Percentiles rank a stretch among this genome's conserved stretches.
These are phyloP conservation scores for Chloroclystis v-ata DNA, from an alignment of 2,888 invertebrate species.

Conservation along the genomic window DNA sequence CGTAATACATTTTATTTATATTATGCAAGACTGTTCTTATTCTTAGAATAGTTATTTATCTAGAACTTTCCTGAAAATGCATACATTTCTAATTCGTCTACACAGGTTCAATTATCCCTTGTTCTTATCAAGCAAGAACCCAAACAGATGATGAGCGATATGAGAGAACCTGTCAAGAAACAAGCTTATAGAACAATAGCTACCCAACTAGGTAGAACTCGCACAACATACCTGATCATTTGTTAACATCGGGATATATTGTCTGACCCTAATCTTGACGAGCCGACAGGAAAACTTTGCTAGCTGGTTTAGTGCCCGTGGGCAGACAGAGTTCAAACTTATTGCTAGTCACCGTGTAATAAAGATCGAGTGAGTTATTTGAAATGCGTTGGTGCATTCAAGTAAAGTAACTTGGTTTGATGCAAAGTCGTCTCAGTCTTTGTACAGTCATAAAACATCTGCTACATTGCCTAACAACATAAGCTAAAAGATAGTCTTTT, in stretches of 20 bases:
- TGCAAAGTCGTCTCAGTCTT: too few species aligned
- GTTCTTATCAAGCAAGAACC: neutral
- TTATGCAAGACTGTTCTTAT: too few species aligned
- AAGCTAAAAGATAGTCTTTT: too few species aligned
- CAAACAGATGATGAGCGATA: neutral
- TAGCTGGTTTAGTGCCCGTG: neutral
- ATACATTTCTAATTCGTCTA: too few species aligned
- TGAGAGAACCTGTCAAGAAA: neutral
- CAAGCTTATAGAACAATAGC: neutral
- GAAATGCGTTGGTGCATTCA: too few species aligned
- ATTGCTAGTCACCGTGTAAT: neutral
- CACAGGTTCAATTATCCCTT: neutral
- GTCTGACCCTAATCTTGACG: constrained; percentile 25
- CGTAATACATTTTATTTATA: too few species aligned
- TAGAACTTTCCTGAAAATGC: too few species aligned
- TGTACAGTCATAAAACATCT: too few species aligned
- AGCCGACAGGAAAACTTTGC: neutral
- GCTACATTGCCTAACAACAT: too few species aligned
- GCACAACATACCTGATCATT: constrained; percentile 41
- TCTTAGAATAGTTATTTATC: too few species aligned
- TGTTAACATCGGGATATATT: constrained; percentile 25
- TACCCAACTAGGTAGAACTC: constrained; percentile 14
- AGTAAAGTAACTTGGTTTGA: too few species aligned
- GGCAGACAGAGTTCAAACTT: neutral
- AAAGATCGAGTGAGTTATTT: too few species aligned